Conservation (phyloP, 2,888 invertebrate genomes). For the Amiota minor region DNA sequence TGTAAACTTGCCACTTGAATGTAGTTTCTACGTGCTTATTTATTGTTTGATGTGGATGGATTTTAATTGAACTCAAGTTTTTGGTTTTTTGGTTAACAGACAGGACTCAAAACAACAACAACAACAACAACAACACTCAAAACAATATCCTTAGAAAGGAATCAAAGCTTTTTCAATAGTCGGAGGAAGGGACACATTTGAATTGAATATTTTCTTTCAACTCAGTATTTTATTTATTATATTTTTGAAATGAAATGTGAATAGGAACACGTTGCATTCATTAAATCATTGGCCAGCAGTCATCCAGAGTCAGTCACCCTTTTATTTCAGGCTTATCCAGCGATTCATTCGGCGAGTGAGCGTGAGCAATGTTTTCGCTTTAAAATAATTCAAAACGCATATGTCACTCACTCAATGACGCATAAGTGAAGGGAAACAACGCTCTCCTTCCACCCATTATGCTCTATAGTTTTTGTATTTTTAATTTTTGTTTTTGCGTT, state of each 20-base stretch:
- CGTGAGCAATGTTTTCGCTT: neutral
- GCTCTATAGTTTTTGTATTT: neutral
- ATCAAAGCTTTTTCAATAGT: neutral
- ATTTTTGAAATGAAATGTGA: slow-evolving; percentile 16
- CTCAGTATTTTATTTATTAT: neutral
- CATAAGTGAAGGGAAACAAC: neutral
- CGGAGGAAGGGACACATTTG: neutral
- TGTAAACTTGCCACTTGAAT: slow-evolving; percentile 23
- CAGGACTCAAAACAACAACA: slow-evolving; percentile 16
- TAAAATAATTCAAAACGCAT: slow-evolving; percentile 1
- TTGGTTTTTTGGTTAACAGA: slow-evolving; percentile 60
- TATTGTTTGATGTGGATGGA: slow-evolving; percentile 72
- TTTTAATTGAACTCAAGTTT: slow-evolving; percentile 72
- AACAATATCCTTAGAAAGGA: neutral
- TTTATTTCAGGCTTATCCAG: neutral
- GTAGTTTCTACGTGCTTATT: slow-evolving; percentile 69
- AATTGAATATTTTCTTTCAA: neutral
- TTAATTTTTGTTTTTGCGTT: neutral
- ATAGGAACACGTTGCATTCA: slow-evolving; percentile 25
- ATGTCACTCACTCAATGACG: neutral
- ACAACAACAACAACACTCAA: slow-evolving; percentile 11
- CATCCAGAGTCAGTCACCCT: neutral
- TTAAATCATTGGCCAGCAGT: slow-evolving; percentile 17
- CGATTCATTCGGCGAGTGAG: neutral
- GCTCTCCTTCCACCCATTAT: neutral